Base-by-base conservation (phyloP, 2,888 invertebrate species). In the Panorpa germanica region DNA sequence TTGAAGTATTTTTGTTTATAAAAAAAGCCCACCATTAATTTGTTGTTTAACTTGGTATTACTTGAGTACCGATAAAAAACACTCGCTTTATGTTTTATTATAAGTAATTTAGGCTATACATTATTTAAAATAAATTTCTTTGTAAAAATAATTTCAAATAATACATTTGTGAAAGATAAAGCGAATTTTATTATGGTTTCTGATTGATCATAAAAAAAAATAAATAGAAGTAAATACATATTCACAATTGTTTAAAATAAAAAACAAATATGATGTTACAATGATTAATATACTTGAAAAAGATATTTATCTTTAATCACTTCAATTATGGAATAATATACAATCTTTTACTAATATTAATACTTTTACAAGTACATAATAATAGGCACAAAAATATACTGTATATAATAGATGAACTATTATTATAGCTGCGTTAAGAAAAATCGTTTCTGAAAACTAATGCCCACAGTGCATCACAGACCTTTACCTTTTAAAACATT, bases 11-110 rank as follows among this genome's bases (percentile, higher is more conserved):
- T 14, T 34, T 27, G 17, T 30, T 28, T 25, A 28, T 28, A 19
- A 37, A 43, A 45, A 47, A 43, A 47, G 4, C 17, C 8, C 6
- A 20, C 19, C 12, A 4, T 31, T 29, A 5, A 29, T 5, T 19
- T 14, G 24, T 23, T 5, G 8, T 14, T 10, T 21, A 23, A 23
- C 8, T 16, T 8, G 13, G 9, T 11, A 7, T 16, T 22, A 5
- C 12, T 13, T n/a, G 4, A 13, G 23, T 29, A n/a, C 17, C 6
- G 23, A 29, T 20, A 24, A 23, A 29, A 23, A 21, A 22, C 18
- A 29, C 21, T 18, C 29, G 24, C 9, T n/a, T 28, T 28, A 10
- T 24, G n/a, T 21, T 29, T 29, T 25, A 29, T 23, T 11, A n/a
- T n/a, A n/a, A n/a, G n/a, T n/a, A n/a, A n/a, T n/a, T n/a, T n/a